Evolutionary conservation across 2,113 vertebrate genomes (phyloP).

Genomic region (Nettapus auritus): DNA sequence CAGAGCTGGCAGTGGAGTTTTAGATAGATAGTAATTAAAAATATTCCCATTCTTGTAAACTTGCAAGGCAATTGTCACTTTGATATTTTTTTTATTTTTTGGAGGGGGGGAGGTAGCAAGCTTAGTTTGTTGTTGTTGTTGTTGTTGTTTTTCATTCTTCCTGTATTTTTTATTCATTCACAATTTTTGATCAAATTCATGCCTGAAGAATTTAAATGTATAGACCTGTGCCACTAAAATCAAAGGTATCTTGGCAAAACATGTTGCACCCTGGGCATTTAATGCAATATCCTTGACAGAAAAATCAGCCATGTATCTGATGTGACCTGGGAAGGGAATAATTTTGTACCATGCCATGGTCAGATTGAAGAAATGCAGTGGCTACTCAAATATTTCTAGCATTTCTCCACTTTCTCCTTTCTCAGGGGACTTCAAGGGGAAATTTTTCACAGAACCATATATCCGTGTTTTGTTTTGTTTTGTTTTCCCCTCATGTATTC

Average conservation of each 20-base stretch:
- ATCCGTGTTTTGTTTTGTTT: background rate
- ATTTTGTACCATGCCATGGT: background rate
- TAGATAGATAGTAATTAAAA: background rate
- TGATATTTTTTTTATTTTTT: background rate
- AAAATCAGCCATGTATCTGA: background rate
- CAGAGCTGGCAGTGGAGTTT: background rate
- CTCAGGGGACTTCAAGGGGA: background rate
- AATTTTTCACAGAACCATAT: background rate
- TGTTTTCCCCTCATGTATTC: background rate
- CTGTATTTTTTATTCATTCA: background rate
- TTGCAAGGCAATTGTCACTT: background rate
- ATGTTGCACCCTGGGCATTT: rapidly evolving
- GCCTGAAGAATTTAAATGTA: background rate
- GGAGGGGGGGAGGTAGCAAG: background rate
- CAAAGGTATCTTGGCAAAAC: background rate
- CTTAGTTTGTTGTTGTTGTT: background rate
- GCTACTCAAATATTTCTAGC: background rate
- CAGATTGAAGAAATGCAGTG: background rate
- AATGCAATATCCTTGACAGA: background rate
- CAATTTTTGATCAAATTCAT: background rate
- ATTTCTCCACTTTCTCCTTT: background rate
- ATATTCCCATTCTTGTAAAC: background rate
- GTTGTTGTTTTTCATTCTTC: background rate
- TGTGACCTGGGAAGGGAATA: background rate
- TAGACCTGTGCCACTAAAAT: background rate